phyloP scores from a whole-genome alignment of 2,888 invertebrate genomes.

The Isotomurus palustris region DNA sequence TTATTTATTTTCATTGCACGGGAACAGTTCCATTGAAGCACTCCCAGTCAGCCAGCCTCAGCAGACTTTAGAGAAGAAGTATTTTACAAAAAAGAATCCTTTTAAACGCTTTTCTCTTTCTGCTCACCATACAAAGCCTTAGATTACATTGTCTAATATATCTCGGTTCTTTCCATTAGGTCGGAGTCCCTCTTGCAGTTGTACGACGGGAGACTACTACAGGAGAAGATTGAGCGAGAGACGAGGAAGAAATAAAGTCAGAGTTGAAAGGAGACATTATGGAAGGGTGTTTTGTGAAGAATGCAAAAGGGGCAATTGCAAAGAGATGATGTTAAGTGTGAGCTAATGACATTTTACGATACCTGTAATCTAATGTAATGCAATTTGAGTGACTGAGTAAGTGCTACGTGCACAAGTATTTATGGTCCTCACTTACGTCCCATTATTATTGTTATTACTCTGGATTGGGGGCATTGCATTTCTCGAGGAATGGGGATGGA shows the following conservation, averaged over 20 bases:
- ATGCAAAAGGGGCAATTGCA: constrained; percentile 1
- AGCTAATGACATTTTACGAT: constrained; percentile 42
- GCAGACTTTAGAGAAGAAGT: too few species aligned
- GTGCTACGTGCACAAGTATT: constrained; percentile 3
- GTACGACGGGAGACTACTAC: too few species aligned
- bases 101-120: constrained; percentile 8
- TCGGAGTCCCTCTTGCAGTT: background rate
- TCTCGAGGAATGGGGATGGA: background rate
- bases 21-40: too few species aligned
- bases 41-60: too few species aligned
- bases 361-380: constrained; percentile 34
- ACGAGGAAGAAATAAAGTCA: too few species aligned
- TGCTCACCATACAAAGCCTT: too few species aligned
- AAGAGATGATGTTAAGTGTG: constrained; percentile 36
- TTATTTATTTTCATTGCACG: constrained; percentile 17
- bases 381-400: constrained; percentile 18
- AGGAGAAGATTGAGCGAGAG: too few species aligned
- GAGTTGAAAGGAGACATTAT: constrained; percentile 16
- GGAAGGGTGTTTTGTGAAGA: constrained; percentile 13
- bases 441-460: constrained; percentile 12
- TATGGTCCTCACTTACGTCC: constrained; percentile 10
- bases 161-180: background rate
- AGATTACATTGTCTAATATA: too few species aligned
- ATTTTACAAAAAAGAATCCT: constrained; percentile 11
- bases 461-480: constrained; percentile 7